Percentiles rank a stretch among this genome's conserved stretches.
Conservation (phyloP, 2,797 vertebrate genomes). For the Balearica regulorum region DNA sequence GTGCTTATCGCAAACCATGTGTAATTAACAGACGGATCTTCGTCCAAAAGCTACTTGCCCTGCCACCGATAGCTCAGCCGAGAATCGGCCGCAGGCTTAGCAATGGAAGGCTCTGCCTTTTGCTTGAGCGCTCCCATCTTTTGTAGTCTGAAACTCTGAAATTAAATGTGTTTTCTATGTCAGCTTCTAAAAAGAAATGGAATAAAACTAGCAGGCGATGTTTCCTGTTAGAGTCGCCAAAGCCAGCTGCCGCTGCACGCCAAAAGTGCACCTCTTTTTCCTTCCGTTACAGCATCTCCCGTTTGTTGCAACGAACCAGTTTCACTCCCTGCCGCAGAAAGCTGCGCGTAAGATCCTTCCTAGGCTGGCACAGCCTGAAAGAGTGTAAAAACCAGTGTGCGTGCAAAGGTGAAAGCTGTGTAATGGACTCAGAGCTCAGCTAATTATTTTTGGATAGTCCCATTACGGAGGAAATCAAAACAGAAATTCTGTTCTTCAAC, state of each 20-base stretch:
- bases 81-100: background rate
- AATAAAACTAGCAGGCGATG: background rate
- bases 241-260: fast-evolving
- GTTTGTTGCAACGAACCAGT: background rate
- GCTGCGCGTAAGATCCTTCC: background rate
- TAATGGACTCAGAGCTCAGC: background rate
- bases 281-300: background rate
- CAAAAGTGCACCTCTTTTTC: background rate
- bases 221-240: background rate
- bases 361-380: background rate
- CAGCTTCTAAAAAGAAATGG: background rate
- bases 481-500: conserved; percentile 36
- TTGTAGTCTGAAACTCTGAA: background rate
- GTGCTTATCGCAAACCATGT: background rate
- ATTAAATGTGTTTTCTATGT: background rate
- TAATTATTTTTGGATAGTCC: conserved; percentile 49
- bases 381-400: background rate
- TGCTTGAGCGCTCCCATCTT: background rate
- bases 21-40: background rate
- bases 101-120: background rate
- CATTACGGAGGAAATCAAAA: conserved; percentile 16
- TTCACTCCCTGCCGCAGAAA: background rate
- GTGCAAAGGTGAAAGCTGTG: background rate
- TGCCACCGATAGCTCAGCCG: background rate
- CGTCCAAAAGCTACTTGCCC: background rate